Evolutionary conservation across 2,888 invertebrate species (phyloP).

Genomic region (Cephus rjabovi): DNA sequence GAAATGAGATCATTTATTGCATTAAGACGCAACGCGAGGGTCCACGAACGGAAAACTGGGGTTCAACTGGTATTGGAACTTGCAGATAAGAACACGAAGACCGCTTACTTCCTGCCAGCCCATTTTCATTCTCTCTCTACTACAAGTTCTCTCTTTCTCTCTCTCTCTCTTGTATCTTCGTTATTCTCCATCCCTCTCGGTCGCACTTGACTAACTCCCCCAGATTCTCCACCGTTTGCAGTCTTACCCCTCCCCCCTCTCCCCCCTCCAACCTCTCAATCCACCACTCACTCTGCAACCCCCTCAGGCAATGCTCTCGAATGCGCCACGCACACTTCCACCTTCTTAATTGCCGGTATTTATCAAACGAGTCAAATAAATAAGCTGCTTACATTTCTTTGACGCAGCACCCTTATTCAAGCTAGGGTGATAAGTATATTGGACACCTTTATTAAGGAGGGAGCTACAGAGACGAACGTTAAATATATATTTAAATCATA

Average conservation of each 20-base stretch:
- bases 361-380: slow-evolving; percentile 60
- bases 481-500: background rate
- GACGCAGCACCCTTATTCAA: slow-evolving; percentile 49
- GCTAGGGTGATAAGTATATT: slow-evolving; percentile 51
- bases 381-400: slow-evolving; percentile 59
- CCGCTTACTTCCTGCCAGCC: slow-evolving; percentile 27
- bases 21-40: slow-evolving; percentile 41
- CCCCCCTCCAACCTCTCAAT: slow-evolving; percentile 8
- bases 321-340: slow-evolving; percentile 18
- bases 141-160: slow-evolving; percentile 13
- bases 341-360: slow-evolving; percentile 57
- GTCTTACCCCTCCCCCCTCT: background rate
- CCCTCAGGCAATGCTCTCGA: slow-evolving; percentile 10
- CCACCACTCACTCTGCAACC: slow-evolving; percentile 9
- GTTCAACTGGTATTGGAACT: slow-evolving; percentile 50
- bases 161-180: slow-evolving; percentile 13
- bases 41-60: slow-evolving; percentile 44
- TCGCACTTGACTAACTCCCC: slow-evolving; percentile 15
- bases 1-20: slow-evolving; percentile 61
- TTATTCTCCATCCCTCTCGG: slow-evolving; percentile 10
- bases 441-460: slow-evolving; percentile 9
- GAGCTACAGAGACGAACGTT: background rate
- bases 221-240: slow-evolving; percentile 19
- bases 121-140: slow-evolving; percentile 12
- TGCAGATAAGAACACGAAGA: slow-evolving; percentile 51